These are phyloP conservation scores for Tragelaphus strepsiceros DNA, from an alignment of 2,113 vertebrate species.

Conservation along the genomic window DNA sequence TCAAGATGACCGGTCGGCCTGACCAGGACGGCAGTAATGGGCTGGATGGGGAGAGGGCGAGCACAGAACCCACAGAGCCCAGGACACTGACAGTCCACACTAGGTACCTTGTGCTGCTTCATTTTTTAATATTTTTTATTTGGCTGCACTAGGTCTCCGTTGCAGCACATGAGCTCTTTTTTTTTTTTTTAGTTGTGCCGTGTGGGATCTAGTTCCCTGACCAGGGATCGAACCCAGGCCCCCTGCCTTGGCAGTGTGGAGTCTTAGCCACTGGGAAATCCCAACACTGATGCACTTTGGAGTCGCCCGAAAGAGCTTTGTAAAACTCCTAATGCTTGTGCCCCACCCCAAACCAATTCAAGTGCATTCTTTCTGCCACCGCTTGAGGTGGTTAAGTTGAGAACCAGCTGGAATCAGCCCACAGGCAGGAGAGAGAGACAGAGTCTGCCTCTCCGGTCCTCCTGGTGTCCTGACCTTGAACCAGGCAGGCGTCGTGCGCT, in stretches of 20 bases:
- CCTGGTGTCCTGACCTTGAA: background rate
- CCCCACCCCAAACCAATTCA: background rate
- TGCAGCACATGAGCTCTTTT: background rate
- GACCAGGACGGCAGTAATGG: background rate
- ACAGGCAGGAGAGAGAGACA: background rate
- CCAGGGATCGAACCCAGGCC: background rate
- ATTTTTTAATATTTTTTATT: background rate
- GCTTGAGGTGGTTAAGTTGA: background rate
- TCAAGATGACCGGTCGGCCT: background rate
- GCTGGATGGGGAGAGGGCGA: background rate
- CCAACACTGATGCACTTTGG: background rate
- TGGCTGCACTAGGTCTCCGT: background rate
- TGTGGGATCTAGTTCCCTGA: background rate
- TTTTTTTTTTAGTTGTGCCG: background rate
- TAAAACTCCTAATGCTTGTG: background rate
- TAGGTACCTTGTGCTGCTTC: background rate
- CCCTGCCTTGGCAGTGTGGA: background rate
- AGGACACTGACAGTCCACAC: background rate
- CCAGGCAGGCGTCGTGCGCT: fast-evolving
- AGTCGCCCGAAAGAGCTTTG: background rate
- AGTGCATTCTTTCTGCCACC: background rate
- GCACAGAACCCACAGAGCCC: background rate
- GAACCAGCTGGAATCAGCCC: background rate
- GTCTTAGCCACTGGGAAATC: background rate
- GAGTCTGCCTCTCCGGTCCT: no score